Base-by-base conservation (phyloP, 2,113 vertebrate genomes). In the Campylomormyrus numenius region DNA sequence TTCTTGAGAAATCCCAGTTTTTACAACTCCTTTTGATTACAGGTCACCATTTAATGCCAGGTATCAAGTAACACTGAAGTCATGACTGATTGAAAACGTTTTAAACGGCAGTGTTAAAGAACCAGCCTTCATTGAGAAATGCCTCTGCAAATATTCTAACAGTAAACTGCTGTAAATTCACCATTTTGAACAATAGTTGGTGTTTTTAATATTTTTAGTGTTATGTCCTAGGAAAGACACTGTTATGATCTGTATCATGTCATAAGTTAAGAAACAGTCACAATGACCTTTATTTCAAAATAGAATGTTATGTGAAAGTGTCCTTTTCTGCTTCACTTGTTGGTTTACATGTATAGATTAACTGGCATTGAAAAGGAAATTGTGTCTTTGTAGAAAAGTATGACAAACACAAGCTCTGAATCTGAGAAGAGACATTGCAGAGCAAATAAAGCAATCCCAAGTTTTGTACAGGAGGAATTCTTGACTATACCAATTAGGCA, bases 401-500 rank as follows among this genome's bases (percentile, higher is more conserved):
- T 80, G 35, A 80, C 35, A 80, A 42, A 42, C 35, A 80, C 74
- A 42, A 70, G 62, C n/a, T 70, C 62, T 31, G n/a, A 11, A 70
- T 70, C 62, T 31, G 74, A 80, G 74, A 42, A 39, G 35, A 80
- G 15, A 11, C 53, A 3, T 52, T 24, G 52, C 15, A 24, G 53
- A 21, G n/a, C 80, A 62, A 80, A 89, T 42, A 85, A 89, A 89
- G 89, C 89, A 24, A 11, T 46, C 89, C 50, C 11, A 42, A 50
- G 89, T 89, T 89, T 89, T 85, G 35, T 89, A 46, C 35, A 58
- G 39, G 52, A 85, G 77, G 80, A 85, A 89, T 85, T 85, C 89
- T 89, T 89, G 89, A 85, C 89, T 46, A 56, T 53, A 89, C 89
- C 89, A 89, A 89, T 89, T 89, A 89, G 92, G 74, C 86, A 90